Evolutionary conservation across 2,113 vertebrate genomes (phyloP).

Genomic region (Erythrolamprus reginae): DNA sequence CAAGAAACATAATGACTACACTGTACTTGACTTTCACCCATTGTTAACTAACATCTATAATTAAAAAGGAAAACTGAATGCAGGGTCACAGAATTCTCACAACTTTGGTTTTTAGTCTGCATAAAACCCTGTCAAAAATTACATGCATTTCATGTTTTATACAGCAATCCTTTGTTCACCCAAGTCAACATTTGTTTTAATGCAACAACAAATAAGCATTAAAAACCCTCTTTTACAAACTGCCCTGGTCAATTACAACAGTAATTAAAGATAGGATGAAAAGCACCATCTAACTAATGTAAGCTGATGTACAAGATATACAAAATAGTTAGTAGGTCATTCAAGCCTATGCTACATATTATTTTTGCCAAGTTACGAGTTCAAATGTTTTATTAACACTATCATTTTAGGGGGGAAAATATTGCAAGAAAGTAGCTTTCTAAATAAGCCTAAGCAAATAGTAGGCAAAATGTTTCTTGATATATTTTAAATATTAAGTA

Average conservation of each 20-base stretch:
- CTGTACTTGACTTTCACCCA: background rate
- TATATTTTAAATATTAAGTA: background rate
- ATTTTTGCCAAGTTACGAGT: background rate
- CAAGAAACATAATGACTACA: background rate
- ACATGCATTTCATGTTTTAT: background rate
- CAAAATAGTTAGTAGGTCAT: background rate
- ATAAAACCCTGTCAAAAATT: background rate
- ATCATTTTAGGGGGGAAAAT: background rate
- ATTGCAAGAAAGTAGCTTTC: background rate
- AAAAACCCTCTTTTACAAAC: background rate
- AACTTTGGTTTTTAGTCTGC: background rate
- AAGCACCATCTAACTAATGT: background rate
- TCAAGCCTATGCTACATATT: background rate
- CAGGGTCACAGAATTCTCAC: conserved; percentile 6
- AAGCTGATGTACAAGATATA: background rate
- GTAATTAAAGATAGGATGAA: background rate
- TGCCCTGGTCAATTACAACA: background rate
- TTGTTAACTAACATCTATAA: background rate
- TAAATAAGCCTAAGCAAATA: background rate
- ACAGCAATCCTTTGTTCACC: background rate
- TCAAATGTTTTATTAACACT: background rate
- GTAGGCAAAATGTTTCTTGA: background rate
- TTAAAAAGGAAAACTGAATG: background rate
- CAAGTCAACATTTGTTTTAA: background rate
- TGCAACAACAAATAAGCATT: background rate